Conservation (phyloP, 2,888 invertebrate genomes). For the Agrypnus murinus region DNA sequence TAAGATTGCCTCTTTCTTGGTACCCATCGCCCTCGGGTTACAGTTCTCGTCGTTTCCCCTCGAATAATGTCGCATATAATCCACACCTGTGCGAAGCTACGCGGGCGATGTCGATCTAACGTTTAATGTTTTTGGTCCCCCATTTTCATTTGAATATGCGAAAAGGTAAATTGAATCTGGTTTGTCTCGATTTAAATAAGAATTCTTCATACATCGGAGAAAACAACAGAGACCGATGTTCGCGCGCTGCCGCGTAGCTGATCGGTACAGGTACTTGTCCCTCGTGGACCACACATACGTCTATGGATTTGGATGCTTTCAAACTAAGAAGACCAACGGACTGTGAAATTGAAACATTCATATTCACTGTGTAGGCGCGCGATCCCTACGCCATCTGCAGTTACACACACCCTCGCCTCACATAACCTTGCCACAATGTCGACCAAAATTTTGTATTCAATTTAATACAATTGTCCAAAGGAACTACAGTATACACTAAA, state of each 20-base stretch:
- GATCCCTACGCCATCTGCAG: slow-evolving; percentile 51
- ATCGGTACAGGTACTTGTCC: slow-evolving; percentile 21
- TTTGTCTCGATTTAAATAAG: slow-evolving; percentile 3
- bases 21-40: slow-evolving; percentile 35
- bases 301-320: slow-evolving; percentile 46
- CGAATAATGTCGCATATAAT: slow-evolving; percentile 23
- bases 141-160: slow-evolving; percentile 17
- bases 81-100: slow-evolving; percentile 28
- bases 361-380: slow-evolving; percentile 52
- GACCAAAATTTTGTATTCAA: slow-evolving; percentile 50
- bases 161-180: slow-evolving; percentile 16
- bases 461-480: slow-evolving; percentile 46
- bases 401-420: slow-evolving; percentile 50
- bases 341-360: slow-evolving; percentile 60
- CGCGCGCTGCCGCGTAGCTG: slow-evolving; percentile 1
- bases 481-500: slow-evolving; percentile 33
- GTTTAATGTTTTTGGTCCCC: slow-evolving; percentile 22
- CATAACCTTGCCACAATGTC: slow-evolving; percentile 41
- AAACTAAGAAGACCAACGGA: slow-evolving; percentile 55
- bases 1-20: slow-evolving; percentile 50
- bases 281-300: slow-evolving; percentile 31
- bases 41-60: slow-evolving; percentile 23
- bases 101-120: slow-evolving; percentile 19
- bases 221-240: slow-evolving; percentile 54
- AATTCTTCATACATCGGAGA: slow-evolving; percentile 50